Percentiles rank a stretch among this genome's conserved stretches.
These are phyloP conservation scores for Calycopis cecrops DNA, from an alignment of 1,140 invertebrate species.

Conservation along the genomic window DNA sequence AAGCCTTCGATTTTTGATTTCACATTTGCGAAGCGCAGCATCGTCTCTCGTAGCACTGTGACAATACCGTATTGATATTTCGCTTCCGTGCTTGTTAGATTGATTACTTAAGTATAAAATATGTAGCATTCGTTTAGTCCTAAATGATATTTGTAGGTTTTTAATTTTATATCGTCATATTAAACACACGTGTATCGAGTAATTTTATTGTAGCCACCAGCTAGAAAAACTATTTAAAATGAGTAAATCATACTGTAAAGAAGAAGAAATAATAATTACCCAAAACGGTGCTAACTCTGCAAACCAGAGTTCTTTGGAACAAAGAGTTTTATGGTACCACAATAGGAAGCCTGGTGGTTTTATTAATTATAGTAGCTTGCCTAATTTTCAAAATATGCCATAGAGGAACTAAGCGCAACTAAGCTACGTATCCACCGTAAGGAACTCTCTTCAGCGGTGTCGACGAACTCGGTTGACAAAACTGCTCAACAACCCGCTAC, in stretches of 20 bases:
- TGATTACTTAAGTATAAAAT: background rate
- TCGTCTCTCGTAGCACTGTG: too few relatives aligned
- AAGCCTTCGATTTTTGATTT: too few relatives aligned
- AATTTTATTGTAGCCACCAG: background rate
- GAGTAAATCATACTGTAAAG: slow-evolving; percentile 11
- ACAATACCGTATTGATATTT: background rate
- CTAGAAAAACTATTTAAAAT: background rate
- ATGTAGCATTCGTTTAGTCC: background rate
- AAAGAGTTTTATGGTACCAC: slow-evolving; percentile 8
- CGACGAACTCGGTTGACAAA: too few relatives aligned
- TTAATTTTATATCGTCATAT: background rate
- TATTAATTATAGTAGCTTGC: background rate
- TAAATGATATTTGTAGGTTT: too few relatives aligned
- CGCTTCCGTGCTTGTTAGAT: background rate
- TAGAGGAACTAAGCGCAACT: too few relatives aligned
- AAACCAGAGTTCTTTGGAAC: slow-evolving; percentile 9
- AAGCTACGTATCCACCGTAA: too few relatives aligned
- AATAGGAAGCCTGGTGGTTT: background rate
- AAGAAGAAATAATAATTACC: slow-evolving; percentile 12
- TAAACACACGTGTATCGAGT: background rate
- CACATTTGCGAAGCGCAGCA: too few relatives aligned
- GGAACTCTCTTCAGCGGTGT: too few relatives aligned
- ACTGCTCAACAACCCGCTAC: too few relatives aligned
- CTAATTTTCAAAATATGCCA: too few relatives aligned
- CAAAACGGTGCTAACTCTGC: slow-evolving; percentile 14